These are phyloP conservation scores for Progne subis DNA, from an alignment of 2,113 vertebrate genomes.

Conservation along the genomic window DNA sequence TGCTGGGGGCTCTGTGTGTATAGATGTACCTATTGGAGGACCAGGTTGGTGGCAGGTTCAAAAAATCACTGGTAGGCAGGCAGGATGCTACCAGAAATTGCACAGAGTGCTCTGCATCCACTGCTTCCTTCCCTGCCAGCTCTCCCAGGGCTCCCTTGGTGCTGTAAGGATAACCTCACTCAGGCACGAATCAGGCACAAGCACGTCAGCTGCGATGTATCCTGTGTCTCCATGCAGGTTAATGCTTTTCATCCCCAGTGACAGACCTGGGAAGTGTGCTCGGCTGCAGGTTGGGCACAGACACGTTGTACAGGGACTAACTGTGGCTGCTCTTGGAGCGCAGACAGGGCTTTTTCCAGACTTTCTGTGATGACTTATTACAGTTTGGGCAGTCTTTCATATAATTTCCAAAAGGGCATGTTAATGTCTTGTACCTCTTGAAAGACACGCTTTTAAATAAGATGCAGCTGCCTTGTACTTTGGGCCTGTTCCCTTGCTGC, in stretches of 20 bases:
- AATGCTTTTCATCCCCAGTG: neutral
- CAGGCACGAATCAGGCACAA: neutral
- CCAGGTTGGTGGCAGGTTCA: neutral
- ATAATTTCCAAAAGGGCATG: neutral
- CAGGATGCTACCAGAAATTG: neutral
- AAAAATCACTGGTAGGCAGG: neutral
- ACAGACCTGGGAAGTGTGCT: neutral
- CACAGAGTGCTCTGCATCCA: neutral
- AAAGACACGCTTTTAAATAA: conserved; percentile 28
- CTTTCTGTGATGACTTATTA: neutral
- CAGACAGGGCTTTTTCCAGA: neutral
- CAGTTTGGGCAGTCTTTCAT: neutral
- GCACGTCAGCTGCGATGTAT: neutral
- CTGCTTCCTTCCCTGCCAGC: neutral
- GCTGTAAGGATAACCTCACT: neutral
- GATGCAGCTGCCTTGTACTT: conserved; percentile 34
- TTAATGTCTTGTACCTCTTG: conserved; percentile 31
- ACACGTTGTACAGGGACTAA: neutral
- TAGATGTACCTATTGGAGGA: neutral
- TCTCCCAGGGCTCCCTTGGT: neutral
- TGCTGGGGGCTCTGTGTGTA: neutral
- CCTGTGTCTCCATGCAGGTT: neutral
- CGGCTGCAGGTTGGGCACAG: neutral
- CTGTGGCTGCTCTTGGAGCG: neutral
- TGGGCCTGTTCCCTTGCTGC: neutral